Evolutionary conservation across 2,888 invertebrate genomes (phyloP).

Genomic region (Zelleria hepariella): DNA sequence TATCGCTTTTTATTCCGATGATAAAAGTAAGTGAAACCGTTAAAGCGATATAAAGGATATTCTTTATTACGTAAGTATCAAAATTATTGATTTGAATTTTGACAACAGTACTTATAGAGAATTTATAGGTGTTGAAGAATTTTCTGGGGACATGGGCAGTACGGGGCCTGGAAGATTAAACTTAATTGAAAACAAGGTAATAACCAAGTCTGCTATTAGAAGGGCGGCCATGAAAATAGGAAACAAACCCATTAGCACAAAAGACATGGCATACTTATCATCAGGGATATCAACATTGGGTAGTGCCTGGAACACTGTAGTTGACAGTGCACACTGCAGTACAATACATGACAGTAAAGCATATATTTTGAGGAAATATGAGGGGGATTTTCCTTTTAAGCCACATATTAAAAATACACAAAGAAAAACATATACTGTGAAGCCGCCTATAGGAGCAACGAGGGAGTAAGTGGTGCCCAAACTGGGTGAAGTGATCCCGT

Average conservation of each 20-base stretch:
- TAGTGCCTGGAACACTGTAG: conserved; percentile 32
- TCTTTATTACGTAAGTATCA: too few species aligned
- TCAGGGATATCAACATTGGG: conserved; percentile 5
- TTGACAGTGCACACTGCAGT: conserved; percentile 30
- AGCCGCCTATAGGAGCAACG: conserved; percentile 38
- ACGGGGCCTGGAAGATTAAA: conserved; percentile 13
- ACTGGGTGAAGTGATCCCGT: conserved; percentile 36
- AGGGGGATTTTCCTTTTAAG: conserved; percentile 20
- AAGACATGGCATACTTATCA: conserved; percentile 17
- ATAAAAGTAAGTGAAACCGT: too few species aligned
- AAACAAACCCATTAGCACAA: conserved; percentile 40
- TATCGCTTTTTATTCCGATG: too few species aligned
- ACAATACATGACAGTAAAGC: conserved; percentile 30
- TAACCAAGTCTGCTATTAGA: conserved; percentile 37
- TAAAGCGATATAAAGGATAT: too few species aligned
- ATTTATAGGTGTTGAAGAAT: not conserved
- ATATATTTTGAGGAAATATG: conserved; percentile 40
- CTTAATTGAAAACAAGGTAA: conserved; percentile 31
- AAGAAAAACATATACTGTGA: conserved; percentile 39
- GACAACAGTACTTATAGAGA: not conserved
- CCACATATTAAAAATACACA: conserved; percentile 28
- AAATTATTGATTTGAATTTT: too few species aligned
- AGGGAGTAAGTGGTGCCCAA: conserved; percentile 37
- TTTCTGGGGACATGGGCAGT: not conserved
- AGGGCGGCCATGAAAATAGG: conserved; percentile 40